These are phyloP conservation scores for Otus scops DNA, from an alignment of 2,797 vertebrate species.

Conservation along the genomic window DNA sequence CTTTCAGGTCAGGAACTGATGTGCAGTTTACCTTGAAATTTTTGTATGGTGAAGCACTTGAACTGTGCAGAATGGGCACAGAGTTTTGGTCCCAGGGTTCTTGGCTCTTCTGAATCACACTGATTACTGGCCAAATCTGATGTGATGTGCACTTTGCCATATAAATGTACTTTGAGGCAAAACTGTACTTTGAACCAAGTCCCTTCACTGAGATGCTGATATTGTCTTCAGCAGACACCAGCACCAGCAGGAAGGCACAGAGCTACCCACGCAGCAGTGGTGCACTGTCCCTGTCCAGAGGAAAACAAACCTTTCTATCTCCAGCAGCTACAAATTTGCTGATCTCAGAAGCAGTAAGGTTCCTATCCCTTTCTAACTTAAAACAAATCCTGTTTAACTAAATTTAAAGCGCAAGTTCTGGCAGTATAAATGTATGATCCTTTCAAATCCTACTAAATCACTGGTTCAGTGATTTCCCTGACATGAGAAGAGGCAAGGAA, in stretches of 20 bases:
- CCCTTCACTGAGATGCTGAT: neutral
- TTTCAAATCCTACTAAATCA: slow-evolving; percentile 41
- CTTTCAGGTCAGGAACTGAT: neutral
- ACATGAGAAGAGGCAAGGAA: neutral
- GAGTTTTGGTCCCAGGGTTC: neutral
- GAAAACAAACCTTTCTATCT: neutral
- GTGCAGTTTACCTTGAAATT: neutral
- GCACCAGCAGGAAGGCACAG: neutral
- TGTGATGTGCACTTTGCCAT: neutral
- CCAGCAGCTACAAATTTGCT: neutral
- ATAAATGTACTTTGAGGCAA: neutral
- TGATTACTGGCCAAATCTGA: neutral
- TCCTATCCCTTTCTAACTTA: slow-evolving; percentile 7
- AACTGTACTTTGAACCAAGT: neutral
- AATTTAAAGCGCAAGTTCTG: slow-evolving; percentile 20
- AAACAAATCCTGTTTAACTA: slow-evolving; percentile 39
- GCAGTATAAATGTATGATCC: slow-evolving; percentile 1
- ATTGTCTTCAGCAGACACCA: neutral
- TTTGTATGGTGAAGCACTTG: neutral
- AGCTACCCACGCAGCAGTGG: neutral
- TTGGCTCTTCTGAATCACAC: neutral
- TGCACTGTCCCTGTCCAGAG: rapidly evolving
- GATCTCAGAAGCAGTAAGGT: neutral
- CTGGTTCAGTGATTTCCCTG: neutral
- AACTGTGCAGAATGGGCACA: neutral